Evolutionary conservation across 2,888 invertebrate genomes (phyloP).

Genomic region (Cosmorhoe ocellata): DNA sequence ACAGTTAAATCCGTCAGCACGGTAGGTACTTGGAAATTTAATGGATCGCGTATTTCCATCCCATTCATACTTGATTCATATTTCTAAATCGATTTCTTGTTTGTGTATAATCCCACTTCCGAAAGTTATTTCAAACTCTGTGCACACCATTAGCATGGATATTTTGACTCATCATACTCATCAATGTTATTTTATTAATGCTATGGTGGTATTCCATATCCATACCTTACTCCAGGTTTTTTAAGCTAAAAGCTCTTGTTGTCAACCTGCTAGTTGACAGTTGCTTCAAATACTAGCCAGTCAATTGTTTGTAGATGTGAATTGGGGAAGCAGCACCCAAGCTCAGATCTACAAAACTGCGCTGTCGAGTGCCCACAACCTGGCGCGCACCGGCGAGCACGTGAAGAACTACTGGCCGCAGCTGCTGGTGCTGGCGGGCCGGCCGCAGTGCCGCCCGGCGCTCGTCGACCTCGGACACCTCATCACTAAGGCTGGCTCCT

Average conservation of each 20-base stretch:
- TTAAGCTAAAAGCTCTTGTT: too few relatives aligned
- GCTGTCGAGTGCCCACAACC: conserved; percentile 89
- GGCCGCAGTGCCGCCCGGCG: conserved; percentile 92
- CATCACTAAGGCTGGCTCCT: conserved; percentile 94
- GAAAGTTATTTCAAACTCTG: conserved; percentile 42
- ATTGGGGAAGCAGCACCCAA: conserved; percentile 98
- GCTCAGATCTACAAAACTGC: conserved; percentile 98
- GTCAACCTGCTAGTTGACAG: too few relatives aligned
- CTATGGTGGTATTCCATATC: too few relatives aligned
- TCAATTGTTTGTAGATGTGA: conserved; percentile 85
- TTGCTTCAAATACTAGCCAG: too few relatives aligned
- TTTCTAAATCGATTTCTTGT: conserved; percentile 36
- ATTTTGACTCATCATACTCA: conserved; percentile 21
- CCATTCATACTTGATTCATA: conserved; percentile 41
- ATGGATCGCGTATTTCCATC: conserved; percentile 40
- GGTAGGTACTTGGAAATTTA: conserved; percentile 39
- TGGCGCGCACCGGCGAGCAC: conserved; percentile 94
- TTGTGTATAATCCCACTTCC: conserved; percentile 45
- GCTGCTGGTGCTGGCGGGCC: conserved; percentile 90
- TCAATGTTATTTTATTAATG: too few relatives aligned
- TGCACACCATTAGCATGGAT: conserved; percentile 25
- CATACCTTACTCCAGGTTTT: too few relatives aligned
- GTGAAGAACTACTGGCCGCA: conserved; percentile 99
- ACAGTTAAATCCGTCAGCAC: conserved; percentile 49
- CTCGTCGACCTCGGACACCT: conserved; percentile 95